Evolutionary conservation across 2,888 invertebrate genomes (phyloP), one percentile per base, ranked within the genome.

Genomic region (Orthonychiurus folsomi): DNA sequence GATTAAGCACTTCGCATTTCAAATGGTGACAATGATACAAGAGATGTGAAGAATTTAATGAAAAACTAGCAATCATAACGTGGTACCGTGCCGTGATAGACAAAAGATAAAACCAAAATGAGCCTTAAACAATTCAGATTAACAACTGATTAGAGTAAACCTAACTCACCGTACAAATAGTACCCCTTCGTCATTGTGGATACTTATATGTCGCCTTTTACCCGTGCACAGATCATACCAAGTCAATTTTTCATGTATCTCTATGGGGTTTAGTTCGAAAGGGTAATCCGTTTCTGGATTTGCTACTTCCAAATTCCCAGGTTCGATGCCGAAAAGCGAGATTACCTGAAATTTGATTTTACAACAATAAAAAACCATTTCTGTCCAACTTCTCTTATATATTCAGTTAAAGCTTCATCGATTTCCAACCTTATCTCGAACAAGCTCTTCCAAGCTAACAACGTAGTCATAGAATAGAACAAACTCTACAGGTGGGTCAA

Each of bases 161-260:
- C n/a, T n/a, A n/a, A n/a, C 28, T 26, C 23, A 59, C 59, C 59
- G 3, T 23, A 59, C 50, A 23, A 59, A 37, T 2, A 59, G 20
- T 48, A 37, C 50, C 12, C 48, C 37, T 50, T 59, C 47, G 24
- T 59, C 59, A 25, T 15, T 50, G 50, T 59, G 26, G 24, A 50
- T 50, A 26, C 3, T 15, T n/a, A 50, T 37, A 48, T 37, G 9
- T 9, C 47, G 9, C 20, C 50, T 27, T 5, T n/a, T 50, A 15
- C 15, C 47, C 15, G n/a, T 9, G 18, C 50, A 3, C 21, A 59
- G 26, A 47, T 23, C 18, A 5, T n/a, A n/a, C 59, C 59, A 59
- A 24, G 3, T 25, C 23, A 50, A 20, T 20, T 50, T 59, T 20
- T 59, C 59, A 21, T 48, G 47, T 18, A 59, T 27, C 20, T 5